phyloP scores from a whole-genome alignment of 2,113 vertebrate genomes.

The Hemichromis elongatus region DNA sequence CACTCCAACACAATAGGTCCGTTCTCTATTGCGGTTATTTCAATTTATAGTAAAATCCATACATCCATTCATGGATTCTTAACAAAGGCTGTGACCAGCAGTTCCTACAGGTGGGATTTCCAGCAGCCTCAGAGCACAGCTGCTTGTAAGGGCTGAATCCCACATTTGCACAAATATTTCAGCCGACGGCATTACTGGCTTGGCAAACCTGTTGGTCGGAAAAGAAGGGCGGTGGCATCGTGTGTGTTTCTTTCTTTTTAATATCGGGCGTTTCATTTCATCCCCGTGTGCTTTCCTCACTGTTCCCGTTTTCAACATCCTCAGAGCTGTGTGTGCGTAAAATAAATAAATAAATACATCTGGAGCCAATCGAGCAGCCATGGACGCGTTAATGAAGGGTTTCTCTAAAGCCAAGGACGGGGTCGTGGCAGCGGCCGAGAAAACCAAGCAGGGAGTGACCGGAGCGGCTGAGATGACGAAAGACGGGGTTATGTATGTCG shows the following conservation, averaged over 20 bases:
- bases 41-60: slow-evolving; percentile 13
- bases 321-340: slow-evolving; percentile 19
- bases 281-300: background rate
- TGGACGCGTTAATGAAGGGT: slow-evolving; percentile 85
- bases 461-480: slow-evolving; percentile 87
- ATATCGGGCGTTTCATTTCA: background rate
- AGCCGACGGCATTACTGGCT: background rate
- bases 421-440: slow-evolving; percentile 82
- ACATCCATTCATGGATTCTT: slow-evolving; percentile 22
- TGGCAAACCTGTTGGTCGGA: background rate
- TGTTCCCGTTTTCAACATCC: background rate
- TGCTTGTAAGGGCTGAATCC: background rate
- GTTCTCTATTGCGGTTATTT: background rate
- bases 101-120: slow-evolving; percentile 54
- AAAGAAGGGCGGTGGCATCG: slow-evolving; percentile 33
- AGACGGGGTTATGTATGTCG: slow-evolving; percentile 84
- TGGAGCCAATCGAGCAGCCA: slow-evolving; percentile 60
- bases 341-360: background rate
- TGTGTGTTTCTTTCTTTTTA: background rate
- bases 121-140: background rate
- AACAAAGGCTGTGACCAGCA: background rate
- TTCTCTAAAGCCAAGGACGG: slow-evolving; percentile 85
- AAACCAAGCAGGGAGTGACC: slow-evolving; percentile 86
- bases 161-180: background rate
- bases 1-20: background rate